Percentiles rank a stretch among this genome's conserved stretches.
phyloP scores from a whole-genome alignment of 2,888 invertebrate genomes.

The Heteromurus nitidus region DNA sequence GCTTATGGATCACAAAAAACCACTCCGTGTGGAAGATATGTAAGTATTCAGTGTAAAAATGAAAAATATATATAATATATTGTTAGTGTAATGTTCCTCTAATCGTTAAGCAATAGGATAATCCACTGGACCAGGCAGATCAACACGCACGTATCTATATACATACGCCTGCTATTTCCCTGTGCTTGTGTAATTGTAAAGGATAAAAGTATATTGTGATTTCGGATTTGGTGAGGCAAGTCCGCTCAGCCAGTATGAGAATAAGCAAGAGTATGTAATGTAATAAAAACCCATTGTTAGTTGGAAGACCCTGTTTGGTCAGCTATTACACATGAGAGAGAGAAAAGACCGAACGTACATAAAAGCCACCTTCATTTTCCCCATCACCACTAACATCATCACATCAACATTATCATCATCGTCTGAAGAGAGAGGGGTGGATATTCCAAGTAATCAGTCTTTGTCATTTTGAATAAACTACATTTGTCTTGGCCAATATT shows the following conservation, averaged over 20 bases:
- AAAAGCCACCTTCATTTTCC: neutral
- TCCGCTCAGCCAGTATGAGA: too few relatives aligned
- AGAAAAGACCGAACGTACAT: neutral
- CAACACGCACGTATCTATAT: slow-evolving; percentile 39
- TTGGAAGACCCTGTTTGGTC: neutral
- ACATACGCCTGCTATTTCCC: too few relatives aligned
- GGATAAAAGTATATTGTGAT: neutral
- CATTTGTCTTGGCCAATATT: slow-evolving; percentile 73
- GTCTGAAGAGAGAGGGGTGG: slow-evolving; percentile 63
- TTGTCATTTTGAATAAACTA: slow-evolving; percentile 73
- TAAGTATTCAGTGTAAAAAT: slow-evolving; percentile 5
- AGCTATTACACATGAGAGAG: too few relatives aligned
- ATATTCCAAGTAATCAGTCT: slow-evolving; percentile 73
- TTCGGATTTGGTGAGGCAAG: neutral
- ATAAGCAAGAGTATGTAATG: too few relatives aligned
- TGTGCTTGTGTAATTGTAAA: too few relatives aligned
- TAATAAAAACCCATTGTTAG: neutral
- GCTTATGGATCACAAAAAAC: slow-evolving; percentile 46
- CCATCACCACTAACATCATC: slow-evolving; percentile 41
- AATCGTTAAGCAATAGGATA: neutral
- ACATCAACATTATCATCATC: slow-evolving; percentile 53
- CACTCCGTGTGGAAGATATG: slow-evolving; percentile 19
- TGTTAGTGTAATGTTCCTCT: neutral
- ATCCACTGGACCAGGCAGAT: slow-evolving; percentile 40
- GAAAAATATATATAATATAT: neutral